Evolutionary conservation across 2,888 invertebrate genomes (phyloP), one percentile per base, ranked within the genome.

Genomic region (Agrochola macilenta): DNA sequence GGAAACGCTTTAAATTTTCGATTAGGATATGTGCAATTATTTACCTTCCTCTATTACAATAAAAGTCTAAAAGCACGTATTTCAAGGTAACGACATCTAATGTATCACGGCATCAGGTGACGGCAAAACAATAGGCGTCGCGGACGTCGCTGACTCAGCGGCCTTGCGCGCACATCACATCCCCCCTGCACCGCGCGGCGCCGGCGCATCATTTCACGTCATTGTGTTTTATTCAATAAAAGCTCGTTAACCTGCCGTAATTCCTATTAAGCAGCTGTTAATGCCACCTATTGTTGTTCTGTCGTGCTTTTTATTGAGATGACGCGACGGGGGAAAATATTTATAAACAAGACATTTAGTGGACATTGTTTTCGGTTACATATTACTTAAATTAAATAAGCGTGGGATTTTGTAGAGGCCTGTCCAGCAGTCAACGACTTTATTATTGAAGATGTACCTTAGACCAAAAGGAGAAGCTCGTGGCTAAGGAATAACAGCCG

Each of bases 201-300:
- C 76, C 66, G 76, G 84, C 83, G 78, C 85, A 88, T 88, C 87
- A 86, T 84, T 90, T 88, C 85, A 81, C 86, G 80, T 84, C 81
- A 91, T 87, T 88, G 87, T 90, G 74, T 83, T 84, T 82, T 85
- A 85, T 87, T 86, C 85, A 84, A 88, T 86, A 86, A 88, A 90
- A 87, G 83, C 83, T 87, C 89, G 85, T 87, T 88, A 86, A 86
- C 82, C 83, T 82, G 78, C 84, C 74, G 77, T 84, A 83, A 87
- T 90, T 74, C 82, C 83, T 87, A 88, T 86, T 87, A 84, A 78
- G 72, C 76, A 86, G 88, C 87, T 86, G 85, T 86, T 89, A 88
- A 87, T 89, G 75, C 46, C 68, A 74, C 57, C 87, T 88, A 88
- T 90, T 90, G 86, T 90, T 79, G 63, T 69, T 65, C 43, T 26